Percentiles rank a stretch among this genome's conserved stretches.
These are phyloP conservation scores for Sussaba pulchella DNA, from an alignment of 2,888 invertebrate genomes.

Conservation along the genomic window DNA sequence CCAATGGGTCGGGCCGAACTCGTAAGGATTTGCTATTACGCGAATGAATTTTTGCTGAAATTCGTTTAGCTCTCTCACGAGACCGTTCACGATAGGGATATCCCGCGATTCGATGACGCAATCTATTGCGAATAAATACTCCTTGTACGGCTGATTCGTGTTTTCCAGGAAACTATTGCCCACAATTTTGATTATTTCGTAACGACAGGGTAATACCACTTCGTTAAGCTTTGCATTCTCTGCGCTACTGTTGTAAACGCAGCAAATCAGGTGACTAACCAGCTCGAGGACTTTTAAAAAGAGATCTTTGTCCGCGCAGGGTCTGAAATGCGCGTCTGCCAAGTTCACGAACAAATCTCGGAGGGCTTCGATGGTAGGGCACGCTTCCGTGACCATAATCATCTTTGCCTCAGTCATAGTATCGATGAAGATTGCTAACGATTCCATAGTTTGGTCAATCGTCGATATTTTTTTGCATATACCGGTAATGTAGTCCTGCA, in stretches of 20 bases:
- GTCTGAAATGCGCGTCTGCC: slow-evolving; percentile 72
- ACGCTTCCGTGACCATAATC: slow-evolving; percentile 65
- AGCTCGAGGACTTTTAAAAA: slow-evolving; percentile 70
- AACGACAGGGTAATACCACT: slow-evolving; percentile 54
- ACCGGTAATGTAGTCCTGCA: slow-evolving; percentile 65
- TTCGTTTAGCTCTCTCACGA: not conserved
- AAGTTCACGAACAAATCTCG: slow-evolving; percentile 69
- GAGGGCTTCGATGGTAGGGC: slow-evolving; percentile 63
- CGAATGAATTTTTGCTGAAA: slow-evolving; percentile 41
- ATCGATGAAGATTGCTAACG: slow-evolving; percentile 75
- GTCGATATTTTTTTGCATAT: slow-evolving; percentile 34
- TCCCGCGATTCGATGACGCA: slow-evolving; percentile 1
- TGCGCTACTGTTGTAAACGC: not conserved
- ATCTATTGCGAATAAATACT: slow-evolving; percentile 40
- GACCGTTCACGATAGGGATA: not conserved
- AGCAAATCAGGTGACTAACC: slow-evolving; percentile 67
- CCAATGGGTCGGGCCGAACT: slow-evolving; percentile 29
- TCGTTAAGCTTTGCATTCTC: not conserved
- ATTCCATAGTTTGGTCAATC: slow-evolving; percentile 55
- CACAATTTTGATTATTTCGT: slow-evolving; percentile 67
- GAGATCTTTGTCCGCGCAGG: slow-evolving; percentile 72
- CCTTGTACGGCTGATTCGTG: slow-evolving; percentile 48
- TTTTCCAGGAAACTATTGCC: slow-evolving; percentile 65
- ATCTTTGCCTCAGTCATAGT: too few species aligned
- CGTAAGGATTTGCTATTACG: slow-evolving; percentile 28